Evolutionary conservation across 2,888 invertebrate species (phyloP).

Genomic region (Steinernema hermaphroditum): DNA sequence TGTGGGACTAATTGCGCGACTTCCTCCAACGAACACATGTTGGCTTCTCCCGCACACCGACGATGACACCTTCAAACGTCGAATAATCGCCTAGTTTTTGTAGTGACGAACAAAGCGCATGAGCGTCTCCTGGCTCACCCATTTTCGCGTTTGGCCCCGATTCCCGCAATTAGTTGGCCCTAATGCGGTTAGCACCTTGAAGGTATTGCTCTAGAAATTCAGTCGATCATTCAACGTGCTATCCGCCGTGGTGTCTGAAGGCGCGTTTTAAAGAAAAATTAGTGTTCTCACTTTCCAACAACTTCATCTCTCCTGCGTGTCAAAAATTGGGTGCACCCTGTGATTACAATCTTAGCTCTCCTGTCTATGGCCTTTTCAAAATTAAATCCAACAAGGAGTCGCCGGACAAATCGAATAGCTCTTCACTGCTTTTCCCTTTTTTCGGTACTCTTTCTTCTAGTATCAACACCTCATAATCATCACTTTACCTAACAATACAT

Average conservation of each 20-base stretch:
- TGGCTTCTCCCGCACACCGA: slow-evolving; percentile 20
- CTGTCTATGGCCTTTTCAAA: too few relatives aligned
- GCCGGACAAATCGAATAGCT: too few relatives aligned
- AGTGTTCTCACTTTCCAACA: too few relatives aligned
- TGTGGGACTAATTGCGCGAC: slow-evolving; percentile 21
- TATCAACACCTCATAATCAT: background rate
- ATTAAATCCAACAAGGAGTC: too few relatives aligned
- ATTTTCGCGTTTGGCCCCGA: background rate
- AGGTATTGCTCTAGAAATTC: slow-evolving; percentile 6
- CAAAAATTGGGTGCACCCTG: too few relatives aligned
- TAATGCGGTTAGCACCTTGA: slow-evolving; percentile 1
- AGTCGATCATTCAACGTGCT: background rate
- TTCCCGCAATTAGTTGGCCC: background rate
- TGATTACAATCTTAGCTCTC: too few relatives aligned
- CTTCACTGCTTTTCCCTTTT: background rate
- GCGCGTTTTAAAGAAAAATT: too few relatives aligned
- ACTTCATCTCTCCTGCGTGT: too few relatives aligned
- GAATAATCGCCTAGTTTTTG: slow-evolving; percentile 25
- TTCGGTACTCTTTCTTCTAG: too few relatives aligned
- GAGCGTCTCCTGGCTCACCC: too few relatives aligned
- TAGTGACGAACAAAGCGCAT: background rate
- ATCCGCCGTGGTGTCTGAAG: too few relatives aligned
- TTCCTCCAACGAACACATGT: slow-evolving; percentile 15
- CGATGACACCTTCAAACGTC: slow-evolving; percentile 16
- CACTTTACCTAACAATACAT: background rate